These are phyloP conservation scores for Temnothorax nylanderi DNA, from an alignment of 1,140 invertebrate species.

Conservation along the genomic window DNA sequence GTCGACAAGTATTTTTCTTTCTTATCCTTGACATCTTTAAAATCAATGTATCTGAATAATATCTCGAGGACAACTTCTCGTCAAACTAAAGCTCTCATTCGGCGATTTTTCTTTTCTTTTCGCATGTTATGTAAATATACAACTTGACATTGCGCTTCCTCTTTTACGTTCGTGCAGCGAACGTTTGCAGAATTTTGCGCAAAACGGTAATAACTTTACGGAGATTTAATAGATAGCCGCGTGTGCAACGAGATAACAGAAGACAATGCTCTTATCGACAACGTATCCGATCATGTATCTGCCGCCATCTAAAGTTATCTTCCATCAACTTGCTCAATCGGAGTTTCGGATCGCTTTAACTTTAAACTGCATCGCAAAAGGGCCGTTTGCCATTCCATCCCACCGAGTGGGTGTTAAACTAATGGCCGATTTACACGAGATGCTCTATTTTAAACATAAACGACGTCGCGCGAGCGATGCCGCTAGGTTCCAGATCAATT, in stretches of 20 bases:
- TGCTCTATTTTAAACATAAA: slow-evolving; percentile 27
- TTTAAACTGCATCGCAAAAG: neutral
- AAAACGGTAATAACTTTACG: neutral
- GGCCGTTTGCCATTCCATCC: neutral
- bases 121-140: no score
- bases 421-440: slow-evolving; percentile 46
- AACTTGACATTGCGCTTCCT: neutral
- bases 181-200: neutral
- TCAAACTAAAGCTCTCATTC: neutral
- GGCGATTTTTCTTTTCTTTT: neutral
- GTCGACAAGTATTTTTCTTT: neutral
- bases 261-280: slow-evolving; percentile 71
- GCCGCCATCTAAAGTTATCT: slow-evolving; percentile 69
- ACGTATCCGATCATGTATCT: slow-evolving; percentile 55
- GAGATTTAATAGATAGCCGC: neutral
- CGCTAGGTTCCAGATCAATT: slow-evolving; percentile 42
- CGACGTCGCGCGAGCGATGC: neutral
- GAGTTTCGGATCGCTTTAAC: slow-evolving; percentile 34
- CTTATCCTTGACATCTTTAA: neutral
- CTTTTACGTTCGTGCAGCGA: neutral
- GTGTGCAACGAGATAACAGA: slow-evolving; percentile 45
- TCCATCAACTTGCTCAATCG: slow-evolving; percentile 48
- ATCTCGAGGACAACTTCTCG: neutral
- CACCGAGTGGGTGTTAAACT: slow-evolving; percentile 12
- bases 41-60: neutral